Evolutionary conservation across 2,888 invertebrate species (phyloP).

Genomic region (Stenodema calcarata): DNA sequence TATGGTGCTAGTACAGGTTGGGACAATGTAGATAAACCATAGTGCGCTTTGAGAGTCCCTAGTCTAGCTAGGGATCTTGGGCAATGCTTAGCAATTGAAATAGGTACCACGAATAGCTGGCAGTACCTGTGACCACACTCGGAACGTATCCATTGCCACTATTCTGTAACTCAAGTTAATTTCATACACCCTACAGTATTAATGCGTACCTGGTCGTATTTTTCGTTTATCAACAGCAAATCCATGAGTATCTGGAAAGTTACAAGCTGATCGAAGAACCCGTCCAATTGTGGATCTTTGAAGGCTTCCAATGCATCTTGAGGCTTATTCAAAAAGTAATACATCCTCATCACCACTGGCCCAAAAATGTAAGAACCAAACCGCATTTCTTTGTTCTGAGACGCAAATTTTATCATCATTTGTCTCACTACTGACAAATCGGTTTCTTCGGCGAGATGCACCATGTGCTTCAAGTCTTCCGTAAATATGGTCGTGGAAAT

Average conservation of each 20-base stretch:
- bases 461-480: slow-evolving; percentile 83
- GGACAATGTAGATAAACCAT: no score
- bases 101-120: no score
- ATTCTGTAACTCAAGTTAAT: no score
- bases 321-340: slow-evolving; percentile 73
- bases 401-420: slow-evolving; percentile 73
- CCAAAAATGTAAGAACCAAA: slow-evolving; percentile 85
- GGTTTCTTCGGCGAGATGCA: slow-evolving; percentile 70
- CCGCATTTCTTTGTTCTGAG: slow-evolving; percentile 72
- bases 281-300: slow-evolving; percentile 67
- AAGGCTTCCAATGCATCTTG: slow-evolving; percentile 72
- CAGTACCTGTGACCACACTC: no score
- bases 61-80: no score
- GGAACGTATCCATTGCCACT: no score
- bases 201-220: slow-evolving; percentile 67
- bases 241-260: slow-evolving; percentile 74
- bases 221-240: slow-evolving; percentile 72
- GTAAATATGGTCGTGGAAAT: slow-evolving; percentile 76
- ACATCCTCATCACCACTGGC: slow-evolving; percentile 81
- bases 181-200: no score
- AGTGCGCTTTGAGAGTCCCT: no score
- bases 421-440: slow-evolving; percentile 71
- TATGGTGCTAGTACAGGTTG: no score
- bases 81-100: no score
- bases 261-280: slow-evolving; percentile 76